Evolutionary conservation across 2,797 vertebrate species (phyloP).

Genomic region (Neosalanx taihuensis): DNA sequence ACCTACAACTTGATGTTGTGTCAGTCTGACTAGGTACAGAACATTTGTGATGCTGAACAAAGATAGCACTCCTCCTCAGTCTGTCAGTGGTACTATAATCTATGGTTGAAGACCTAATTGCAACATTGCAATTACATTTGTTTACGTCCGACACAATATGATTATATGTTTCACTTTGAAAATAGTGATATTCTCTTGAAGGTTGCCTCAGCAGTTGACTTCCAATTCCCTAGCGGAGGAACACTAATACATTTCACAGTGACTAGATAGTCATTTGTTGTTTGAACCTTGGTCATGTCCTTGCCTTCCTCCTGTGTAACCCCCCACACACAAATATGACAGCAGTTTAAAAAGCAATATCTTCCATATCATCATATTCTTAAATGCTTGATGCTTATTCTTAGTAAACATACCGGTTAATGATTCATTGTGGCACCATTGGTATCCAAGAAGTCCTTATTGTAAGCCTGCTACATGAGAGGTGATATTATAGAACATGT

Average conservation of each 20-base stretch:
- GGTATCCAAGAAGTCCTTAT: too few species aligned
- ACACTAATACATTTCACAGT: too few species aligned
- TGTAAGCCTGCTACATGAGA: background rate
- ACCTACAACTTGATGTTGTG: too few species aligned
- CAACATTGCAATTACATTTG: too few species aligned
- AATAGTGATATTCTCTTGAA: background rate
- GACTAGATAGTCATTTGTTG: too few species aligned
- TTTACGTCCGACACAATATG: background rate
- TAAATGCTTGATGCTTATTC: background rate
- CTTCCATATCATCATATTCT: background rate
- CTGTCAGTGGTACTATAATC: background rate
- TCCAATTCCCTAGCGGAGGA: too few species aligned
- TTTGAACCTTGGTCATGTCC: slow-evolving; percentile 23
- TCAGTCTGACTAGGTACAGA: background rate
- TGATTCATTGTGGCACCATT: too few species aligned
- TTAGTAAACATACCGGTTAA: too few species aligned
- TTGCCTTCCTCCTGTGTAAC: slow-evolving; percentile 41
- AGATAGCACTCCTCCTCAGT: background rate
- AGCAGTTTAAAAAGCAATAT: too few species aligned
- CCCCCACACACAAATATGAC: background rate
- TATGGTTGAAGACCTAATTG: background rate
- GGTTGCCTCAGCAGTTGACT: too few species aligned
- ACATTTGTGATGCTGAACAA: background rate
- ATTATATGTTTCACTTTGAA: background rate
- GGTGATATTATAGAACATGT: background rate